A percentile compares a stretch with the other conserved stretches of the same genome.
Evolutionary conservation across 2,797 vertebrate species (phyloP).

Genomic region (Molossus molossus): DNA sequence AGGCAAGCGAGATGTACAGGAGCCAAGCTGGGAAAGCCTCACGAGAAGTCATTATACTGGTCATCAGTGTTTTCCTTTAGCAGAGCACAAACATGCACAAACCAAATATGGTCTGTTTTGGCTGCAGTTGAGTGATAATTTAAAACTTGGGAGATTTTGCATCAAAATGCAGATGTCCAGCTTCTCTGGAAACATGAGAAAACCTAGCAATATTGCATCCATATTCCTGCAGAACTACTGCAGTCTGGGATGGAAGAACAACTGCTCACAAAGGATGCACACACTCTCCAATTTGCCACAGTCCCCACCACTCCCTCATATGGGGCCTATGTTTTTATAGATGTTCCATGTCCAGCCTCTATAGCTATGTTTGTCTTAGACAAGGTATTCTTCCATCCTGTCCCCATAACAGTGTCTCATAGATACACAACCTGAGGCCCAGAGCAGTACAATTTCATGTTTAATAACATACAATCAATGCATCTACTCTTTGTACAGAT

Average conservation of each 20-base stretch:
- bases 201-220: not conserved
- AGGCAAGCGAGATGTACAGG: not conserved
- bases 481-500: not conserved
- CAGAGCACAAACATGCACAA: not conserved
- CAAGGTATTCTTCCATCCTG: not conserved
- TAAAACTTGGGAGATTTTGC: not conserved
- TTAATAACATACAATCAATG: not conserved
- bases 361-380: not conserved
- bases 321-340: not conserved
- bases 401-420: not conserved
- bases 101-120: not conserved
- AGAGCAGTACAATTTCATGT: not conserved
- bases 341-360: not conserved
- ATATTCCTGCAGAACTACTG: not conserved
- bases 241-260: not conserved
- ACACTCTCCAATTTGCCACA: not conserved
- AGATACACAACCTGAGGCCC: not conserved
- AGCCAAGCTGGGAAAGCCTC: not conserved
- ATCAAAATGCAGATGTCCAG: not conserved
- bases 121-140: not conserved
- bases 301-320: not conserved
- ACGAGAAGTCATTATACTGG: not conserved
- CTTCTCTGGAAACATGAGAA: constrained; percentile 6
- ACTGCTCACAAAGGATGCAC: not conserved
- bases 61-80: not conserved